Conservation (phyloP, 2,113 vertebrate genomes). For the Dasyurus viverrinus region DNA sequence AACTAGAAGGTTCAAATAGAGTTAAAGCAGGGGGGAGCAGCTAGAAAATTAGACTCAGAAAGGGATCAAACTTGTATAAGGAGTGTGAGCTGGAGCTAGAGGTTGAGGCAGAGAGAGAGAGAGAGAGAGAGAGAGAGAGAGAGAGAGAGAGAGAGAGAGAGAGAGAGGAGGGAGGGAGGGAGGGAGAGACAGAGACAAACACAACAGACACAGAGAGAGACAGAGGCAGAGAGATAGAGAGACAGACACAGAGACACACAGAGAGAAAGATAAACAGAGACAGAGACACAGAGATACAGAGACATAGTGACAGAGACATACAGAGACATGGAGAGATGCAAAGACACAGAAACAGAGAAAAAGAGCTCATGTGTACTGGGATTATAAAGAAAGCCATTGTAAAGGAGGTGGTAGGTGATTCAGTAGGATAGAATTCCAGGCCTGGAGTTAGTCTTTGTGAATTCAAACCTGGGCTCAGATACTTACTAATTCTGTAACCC, state of each 20-base stretch:
- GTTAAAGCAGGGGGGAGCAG: not conserved
- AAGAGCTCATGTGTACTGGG: not conserved
- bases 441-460: not conserved
- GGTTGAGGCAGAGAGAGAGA: not conserved
- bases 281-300: not conserved
- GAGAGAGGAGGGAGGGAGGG: no score
- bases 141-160: no score
- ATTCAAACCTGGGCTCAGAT: not conserved
- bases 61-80: not conserved
- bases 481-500: not conserved
- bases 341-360: not conserved
- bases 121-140: not conserved
- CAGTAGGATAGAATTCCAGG: not conserved
- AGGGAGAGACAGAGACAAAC: not conserved
- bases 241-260: not conserved
- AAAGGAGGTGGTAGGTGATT: not conserved
- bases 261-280: not conserved
- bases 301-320: not conserved
- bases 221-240: not conserved
- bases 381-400: not conserved
- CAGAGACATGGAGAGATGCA: not conserved
- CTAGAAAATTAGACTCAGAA: not conserved
- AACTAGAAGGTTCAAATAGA: not conserved
- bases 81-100: not conserved
- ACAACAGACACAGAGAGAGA: not conserved